Conservation (phyloP, 2,888 invertebrate genomes). For the Mythimna impura region DNA sequence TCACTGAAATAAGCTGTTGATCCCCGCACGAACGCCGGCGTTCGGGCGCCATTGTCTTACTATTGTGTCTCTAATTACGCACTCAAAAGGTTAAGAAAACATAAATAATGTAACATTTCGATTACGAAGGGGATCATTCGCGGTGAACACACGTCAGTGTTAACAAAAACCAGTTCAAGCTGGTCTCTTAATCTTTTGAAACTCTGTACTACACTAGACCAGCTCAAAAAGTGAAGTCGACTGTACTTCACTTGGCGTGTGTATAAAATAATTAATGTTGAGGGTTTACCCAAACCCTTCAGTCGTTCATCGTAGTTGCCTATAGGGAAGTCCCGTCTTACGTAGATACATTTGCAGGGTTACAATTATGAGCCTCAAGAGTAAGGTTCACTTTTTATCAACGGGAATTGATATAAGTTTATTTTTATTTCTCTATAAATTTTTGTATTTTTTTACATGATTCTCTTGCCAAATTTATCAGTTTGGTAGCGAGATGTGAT, state of each 20-base stretch:
- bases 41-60: too few relatives aligned
- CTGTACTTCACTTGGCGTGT: not conserved
- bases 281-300: not conserved
- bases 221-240: not conserved
- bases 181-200: not conserved
- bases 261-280: not conserved
- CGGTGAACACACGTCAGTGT: too few relatives aligned
- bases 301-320: not conserved
- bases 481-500: too few relatives aligned
- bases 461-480: too few relatives aligned
- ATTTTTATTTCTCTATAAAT: too few relatives aligned
- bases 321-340: not conserved
- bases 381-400: not conserved
- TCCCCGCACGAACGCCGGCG: too few relatives aligned
- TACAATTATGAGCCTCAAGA: not conserved
- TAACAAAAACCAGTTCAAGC: not conserved
- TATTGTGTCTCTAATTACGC: too few relatives aligned
- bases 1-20: too few relatives aligned
- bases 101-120: not conserved
- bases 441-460: too few relatives aligned
- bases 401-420: not conserved
- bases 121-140: not conserved
- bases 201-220: not conserved
- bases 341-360: not conserved
- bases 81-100: too few relatives aligned